A percentile compares a stretch with the other conserved stretches of the same genome.
Conservation (phyloP, 2,113 vertebrate genomes). For the Aspiorhynchus laticeps region DNA sequence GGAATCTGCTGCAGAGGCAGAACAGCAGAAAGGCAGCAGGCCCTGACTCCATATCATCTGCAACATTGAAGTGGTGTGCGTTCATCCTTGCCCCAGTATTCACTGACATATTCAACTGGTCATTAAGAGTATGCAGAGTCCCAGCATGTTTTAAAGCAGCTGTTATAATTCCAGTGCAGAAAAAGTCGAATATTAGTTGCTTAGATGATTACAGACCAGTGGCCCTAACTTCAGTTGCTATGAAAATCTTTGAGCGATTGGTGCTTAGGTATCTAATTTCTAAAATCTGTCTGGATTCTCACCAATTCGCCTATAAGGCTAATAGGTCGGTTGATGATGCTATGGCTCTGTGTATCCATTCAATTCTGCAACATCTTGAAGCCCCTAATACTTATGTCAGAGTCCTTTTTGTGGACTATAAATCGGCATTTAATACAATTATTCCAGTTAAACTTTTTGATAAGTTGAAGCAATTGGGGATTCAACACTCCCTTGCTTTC, state of each 20-base stretch:
- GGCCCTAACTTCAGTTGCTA: too few species aligned
- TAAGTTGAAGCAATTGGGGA: too few species aligned
- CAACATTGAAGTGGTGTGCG: neutral
- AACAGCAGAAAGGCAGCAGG: too few species aligned
- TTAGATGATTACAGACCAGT: too few species aligned
- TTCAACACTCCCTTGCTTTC: neutral
- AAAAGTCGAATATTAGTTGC: too few species aligned
- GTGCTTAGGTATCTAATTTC: neutral
- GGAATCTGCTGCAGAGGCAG: too few species aligned
- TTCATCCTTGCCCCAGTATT: neutral
- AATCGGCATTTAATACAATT: neutral
- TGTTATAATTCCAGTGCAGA: too few species aligned
- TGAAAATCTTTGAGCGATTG: slow-evolving; percentile 13
- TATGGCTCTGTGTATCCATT: neutral
- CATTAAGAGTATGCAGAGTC: neutral
- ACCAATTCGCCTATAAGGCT: neutral
- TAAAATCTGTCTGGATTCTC: too few species aligned
- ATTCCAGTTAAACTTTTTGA: neutral
- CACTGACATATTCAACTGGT: slow-evolving; percentile 23
- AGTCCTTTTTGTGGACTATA: neutral
- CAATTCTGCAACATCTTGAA: neutral
- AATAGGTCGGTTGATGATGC: neutral
- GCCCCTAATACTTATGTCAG: neutral
- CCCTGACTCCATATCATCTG: too few species aligned
- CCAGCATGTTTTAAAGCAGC: too few species aligned